Evolutionary conservation across 2,797 vertebrate species (phyloP), one percentile per base, ranked within the genome.

Genomic region (Epinephelus coioides): DNA sequence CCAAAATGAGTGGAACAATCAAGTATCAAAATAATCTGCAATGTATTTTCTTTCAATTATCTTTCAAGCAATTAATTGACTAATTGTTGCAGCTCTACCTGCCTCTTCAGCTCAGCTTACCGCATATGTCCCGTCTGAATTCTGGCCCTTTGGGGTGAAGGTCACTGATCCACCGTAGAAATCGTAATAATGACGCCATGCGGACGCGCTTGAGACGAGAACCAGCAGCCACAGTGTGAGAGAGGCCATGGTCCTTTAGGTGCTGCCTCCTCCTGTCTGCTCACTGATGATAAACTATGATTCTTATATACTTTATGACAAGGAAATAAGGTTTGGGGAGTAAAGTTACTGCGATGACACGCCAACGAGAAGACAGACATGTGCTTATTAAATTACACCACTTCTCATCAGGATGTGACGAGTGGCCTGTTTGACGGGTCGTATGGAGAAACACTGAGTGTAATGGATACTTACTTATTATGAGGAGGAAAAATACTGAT

Each of bases 121-220:
- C 57, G 0, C 34, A 21, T 40, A 60, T 13, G 30, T 21, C 19
- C 57, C 57, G 12, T 40, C 57, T 40, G 12, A 21, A 4, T 65
- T 34, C 25, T n/a, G 11, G n/a, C 70, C 76, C 60, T 75, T 83
- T 63, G 76, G 60, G 27, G 65, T 75, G 71, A 70, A 83, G 40
- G 71, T 70, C 27, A 75, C 1, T 3, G 76, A 79, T 51, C 76
- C 81, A 27, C 81, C 71, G 34, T 56, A 71, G 27, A 34, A 70
- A 47, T 5, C 9, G n/a, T 56, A 17, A 10, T 69, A 60, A n/a
- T 0, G 5, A 7, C 4, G 6, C 13, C 5, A 73, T 34, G 71
- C 76, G 46, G 44, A 69, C 54, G 27, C 72, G 17, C 46, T 25
- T 23, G 66, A 62, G 59, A 62, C 13, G n/a, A 62, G 59, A 23